phyloP scores from a whole-genome alignment of 2,888 invertebrate species.

The Magallana nippona region DNA sequence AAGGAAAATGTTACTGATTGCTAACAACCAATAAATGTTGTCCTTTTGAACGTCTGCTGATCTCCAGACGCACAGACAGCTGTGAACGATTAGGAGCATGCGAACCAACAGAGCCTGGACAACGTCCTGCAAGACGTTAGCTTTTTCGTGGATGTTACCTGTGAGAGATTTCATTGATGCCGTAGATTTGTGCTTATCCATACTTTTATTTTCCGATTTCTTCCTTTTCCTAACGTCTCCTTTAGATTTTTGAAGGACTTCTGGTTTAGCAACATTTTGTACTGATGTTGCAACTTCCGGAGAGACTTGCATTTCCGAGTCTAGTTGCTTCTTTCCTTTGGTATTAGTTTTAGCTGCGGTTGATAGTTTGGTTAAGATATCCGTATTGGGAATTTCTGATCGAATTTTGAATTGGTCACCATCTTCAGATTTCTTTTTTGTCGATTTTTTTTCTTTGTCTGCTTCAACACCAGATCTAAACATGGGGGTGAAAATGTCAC shows the following conservation, averaged over 20 bases:
- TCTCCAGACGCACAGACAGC: conserved; percentile 92
- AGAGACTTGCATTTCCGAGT: not conserved
- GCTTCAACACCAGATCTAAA: no score
- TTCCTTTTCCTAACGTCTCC: conserved; percentile 1
- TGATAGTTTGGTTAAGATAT: not conserved
- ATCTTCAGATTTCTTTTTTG: no score
- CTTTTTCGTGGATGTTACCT: conserved; percentile 7
- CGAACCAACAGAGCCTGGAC: conserved; percentile 53
- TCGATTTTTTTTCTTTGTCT: no score
- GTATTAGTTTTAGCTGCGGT: not conserved
- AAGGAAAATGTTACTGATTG: conserved; percentile 83
- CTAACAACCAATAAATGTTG: conserved; percentile 89
- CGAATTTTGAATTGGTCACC: no score
- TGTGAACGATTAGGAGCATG: conserved; percentile 84
- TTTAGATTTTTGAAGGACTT: not conserved
- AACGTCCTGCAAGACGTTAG: not conserved
- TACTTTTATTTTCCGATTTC: not conserved
- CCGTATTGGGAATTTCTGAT: no score
- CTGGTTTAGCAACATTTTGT: not conserved
- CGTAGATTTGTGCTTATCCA: not conserved
- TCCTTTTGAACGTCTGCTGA: conserved; percentile 86
- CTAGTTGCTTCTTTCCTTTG: not conserved
- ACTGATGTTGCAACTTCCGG: not conserved
- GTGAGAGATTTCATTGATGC: not conserved
- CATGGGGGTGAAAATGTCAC: no score